Evolutionary conservation across 2,888 invertebrate genomes (phyloP), one percentile per base, ranked within the genome.

Genomic region (Sphinx pinastri): DNA sequence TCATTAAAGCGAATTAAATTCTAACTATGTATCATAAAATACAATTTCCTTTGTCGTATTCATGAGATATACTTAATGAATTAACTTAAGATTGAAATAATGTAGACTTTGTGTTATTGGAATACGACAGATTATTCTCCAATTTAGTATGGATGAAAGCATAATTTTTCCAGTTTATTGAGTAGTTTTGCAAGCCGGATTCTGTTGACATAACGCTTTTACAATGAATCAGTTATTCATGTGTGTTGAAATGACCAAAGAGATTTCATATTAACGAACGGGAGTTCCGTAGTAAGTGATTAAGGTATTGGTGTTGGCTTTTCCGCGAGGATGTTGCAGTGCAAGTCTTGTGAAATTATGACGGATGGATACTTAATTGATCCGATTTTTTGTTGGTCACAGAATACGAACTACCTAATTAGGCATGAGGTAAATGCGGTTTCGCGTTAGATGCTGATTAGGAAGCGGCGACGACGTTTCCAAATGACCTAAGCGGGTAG

Each of bases 191-290:
- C 68, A 57, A 68, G 60, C 52, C 47, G 51, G 71, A 68, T 66
- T 54, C 68, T 73, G 66, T 69, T 71, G 66, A 71, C 55, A 73
- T 63, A 72, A 72, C 73, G 72, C 72, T 72, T 74, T 72, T 73
- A 69, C 70, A 73, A 72, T 71, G 73, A 70, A 12, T 47, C 19
- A 49, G 49, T 49, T 63, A 63, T 19, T 63, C 47, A 63, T 63
- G 19, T 63, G 19, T 63, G 31, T 59, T 14, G 58, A 47, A 16
- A 4, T 60, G 16, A 60, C 47, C 16, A 60, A 8, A 55, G 11
- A 6, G 57, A 25, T 25, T 25, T 57, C 57, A 25, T 19, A 57
- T 45, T 47, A 45, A 12, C 5, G 57, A 57, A 25, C 13, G 19
- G 10, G 0, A 57, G 19, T n/a, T 55, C 13, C 13, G 57, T 57